Conservation (phyloP, 2,888 invertebrate species). For the Melanotus villosus region DNA sequence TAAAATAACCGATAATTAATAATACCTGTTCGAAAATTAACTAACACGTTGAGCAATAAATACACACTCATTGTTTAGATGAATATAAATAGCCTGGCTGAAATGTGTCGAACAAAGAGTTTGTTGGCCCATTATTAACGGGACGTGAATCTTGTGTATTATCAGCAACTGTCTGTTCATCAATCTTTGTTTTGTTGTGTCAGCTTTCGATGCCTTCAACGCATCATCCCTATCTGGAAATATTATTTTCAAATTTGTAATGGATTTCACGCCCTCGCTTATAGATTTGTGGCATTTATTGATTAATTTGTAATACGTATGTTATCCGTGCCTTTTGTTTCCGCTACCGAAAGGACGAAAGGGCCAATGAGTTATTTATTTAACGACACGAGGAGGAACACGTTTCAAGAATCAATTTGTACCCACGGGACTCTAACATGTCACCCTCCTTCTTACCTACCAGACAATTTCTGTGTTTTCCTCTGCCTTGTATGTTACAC, state of each 20-base stretch:
- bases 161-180: constrained; percentile 30
- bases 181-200: constrained; percentile 43
- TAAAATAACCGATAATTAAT: not conserved
- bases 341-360: constrained; percentile 24
- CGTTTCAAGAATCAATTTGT: constrained; percentile 59
- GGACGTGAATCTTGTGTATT: constrained; percentile 39
- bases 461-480: constrained; percentile 42
- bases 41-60: constrained; percentile 23
- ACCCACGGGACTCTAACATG: constrained; percentile 54
- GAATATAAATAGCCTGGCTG: constrained; percentile 32
- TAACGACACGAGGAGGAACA: constrained; percentile 49
- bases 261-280: constrained; percentile 31
- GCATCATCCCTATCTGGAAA: constrained; percentile 15
- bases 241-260: constrained; percentile 39
- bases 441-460: constrained; percentile 51
- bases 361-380: constrained; percentile 55
- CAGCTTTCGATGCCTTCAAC: constrained; percentile 29
- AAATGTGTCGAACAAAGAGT: constrained; percentile 39
- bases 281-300: constrained; percentile 13
- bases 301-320: constrained; percentile 24
- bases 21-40: constrained; percentile 15
- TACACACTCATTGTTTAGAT: constrained; percentile 13
- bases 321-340: not conserved
- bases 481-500: constrained; percentile 30
- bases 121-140: constrained; percentile 31